Percentiles rank a stretch among this genome's conserved stretches.
phyloP scores from a whole-genome alignment of 2,113 vertebrate species.

The Onychostoma macrolepis region DNA sequence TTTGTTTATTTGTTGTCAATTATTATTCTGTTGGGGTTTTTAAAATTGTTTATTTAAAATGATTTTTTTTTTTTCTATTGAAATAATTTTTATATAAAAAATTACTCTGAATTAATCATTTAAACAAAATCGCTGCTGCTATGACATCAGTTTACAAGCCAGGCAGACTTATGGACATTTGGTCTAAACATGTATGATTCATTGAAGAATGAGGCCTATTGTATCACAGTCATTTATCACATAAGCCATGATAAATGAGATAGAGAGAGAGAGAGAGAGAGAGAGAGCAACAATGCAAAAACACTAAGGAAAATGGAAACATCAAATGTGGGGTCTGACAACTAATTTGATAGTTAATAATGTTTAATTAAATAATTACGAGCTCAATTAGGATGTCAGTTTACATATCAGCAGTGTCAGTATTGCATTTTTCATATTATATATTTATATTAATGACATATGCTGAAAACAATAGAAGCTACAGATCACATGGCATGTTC shows the following conservation, averaged over 20 bases:
- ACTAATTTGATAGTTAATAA: background rate
- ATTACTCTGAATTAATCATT: background rate
- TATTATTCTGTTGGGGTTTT: background rate
- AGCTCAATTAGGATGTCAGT: background rate
- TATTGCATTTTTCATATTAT: background rate
- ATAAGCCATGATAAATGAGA: background rate
- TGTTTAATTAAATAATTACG: background rate
- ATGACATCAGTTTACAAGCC: conserved; percentile 17
- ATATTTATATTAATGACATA: background rate
- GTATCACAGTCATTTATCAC: conserved; percentile 10
- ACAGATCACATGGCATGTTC: background rate
- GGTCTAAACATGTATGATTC: background rate
- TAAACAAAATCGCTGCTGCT: background rate
- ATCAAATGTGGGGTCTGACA: background rate
- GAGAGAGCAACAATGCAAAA: too few species aligned
- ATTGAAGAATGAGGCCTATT: background rate
- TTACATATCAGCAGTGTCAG: background rate
- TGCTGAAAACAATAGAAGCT: background rate
- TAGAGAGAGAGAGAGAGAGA: background rate
- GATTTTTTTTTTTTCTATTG: background rate
- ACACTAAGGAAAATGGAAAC: background rate
- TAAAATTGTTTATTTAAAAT: background rate
- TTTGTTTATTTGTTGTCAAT: background rate
- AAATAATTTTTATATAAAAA: background rate
- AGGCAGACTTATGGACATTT: conserved; percentile 5